Evolutionary conservation across 2,797 vertebrate species (phyloP).

Genomic region (Pangasius macronema): DNA sequence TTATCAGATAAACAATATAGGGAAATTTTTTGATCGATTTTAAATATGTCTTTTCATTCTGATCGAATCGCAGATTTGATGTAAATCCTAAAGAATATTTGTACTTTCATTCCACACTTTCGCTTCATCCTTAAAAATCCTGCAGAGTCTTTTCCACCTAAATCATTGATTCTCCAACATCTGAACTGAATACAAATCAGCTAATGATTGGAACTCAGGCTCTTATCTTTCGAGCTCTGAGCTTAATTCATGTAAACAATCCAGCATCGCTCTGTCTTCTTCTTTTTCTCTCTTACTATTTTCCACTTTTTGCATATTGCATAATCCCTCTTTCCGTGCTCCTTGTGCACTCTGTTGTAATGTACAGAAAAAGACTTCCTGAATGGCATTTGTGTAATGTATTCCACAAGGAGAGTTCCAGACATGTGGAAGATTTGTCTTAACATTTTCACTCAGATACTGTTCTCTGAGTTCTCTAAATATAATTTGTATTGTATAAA

Average conservation of each 20-base stretch:
- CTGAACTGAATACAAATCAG: slow-evolving; percentile 63
- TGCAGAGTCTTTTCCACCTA: slow-evolving; percentile 36
- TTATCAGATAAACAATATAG: not conserved
- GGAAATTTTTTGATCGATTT: not conserved
- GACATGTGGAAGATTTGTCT: slow-evolving; percentile 15
- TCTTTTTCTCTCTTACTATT: slow-evolving; percentile 28
- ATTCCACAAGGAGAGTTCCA: slow-evolving; percentile 48
- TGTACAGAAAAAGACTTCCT: slow-evolving; percentile 1
- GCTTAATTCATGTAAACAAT: slow-evolving; percentile 57
- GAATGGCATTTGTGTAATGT: slow-evolving; percentile 27
- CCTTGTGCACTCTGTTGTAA: slow-evolving; percentile 34
- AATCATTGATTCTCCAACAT: slow-evolving; percentile 56
- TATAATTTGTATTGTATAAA: not conserved
- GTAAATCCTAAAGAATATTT: not conserved
- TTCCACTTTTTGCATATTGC: slow-evolving; percentile 13
- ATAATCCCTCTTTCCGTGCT: slow-evolving; percentile 4
- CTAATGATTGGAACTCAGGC: slow-evolving; percentile 55
- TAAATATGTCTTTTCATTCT: not conserved
- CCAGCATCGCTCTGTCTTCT: slow-evolving; percentile 27
- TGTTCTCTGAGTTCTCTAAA: not conserved
- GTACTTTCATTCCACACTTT: not conserved
- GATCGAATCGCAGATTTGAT: not conserved
- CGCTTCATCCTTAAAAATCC: not conserved
- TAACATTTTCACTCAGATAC: not conserved
- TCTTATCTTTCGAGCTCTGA: slow-evolving; percentile 41